Conservation (phyloP, 2,888 invertebrate species). For the Cotesia congregata region DNA sequence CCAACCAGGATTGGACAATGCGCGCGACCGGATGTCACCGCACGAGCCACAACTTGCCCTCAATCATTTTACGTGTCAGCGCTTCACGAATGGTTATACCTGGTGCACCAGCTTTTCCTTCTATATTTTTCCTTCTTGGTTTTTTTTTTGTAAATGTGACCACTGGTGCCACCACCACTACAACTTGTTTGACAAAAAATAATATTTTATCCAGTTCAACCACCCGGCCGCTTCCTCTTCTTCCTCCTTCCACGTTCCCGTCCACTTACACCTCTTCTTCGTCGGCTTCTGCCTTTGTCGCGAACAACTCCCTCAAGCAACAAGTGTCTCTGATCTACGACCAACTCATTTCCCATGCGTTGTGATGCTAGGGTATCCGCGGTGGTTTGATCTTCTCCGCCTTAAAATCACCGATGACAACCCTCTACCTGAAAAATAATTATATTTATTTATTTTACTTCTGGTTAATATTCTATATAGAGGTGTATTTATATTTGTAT, state of each 20-base stretch:
- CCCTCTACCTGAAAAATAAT: conserved; percentile 15
- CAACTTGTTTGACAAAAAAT: conserved; percentile 1
- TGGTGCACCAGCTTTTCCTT: conserved; percentile 6
- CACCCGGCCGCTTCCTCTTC: conserved; percentile 2
- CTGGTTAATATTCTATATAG: too few species aligned
- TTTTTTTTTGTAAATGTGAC: not conserved
- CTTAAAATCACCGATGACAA: not conserved
- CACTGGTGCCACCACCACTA: not conserved
- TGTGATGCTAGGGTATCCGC: conserved; percentile 28
- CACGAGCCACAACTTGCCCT: not conserved
- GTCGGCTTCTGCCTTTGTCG: conserved; percentile 35
- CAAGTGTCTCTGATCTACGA: conserved; percentile 50
- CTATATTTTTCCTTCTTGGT: conserved; percentile 2
- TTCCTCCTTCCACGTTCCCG: not conserved
- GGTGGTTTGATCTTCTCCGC: conserved; percentile 8
- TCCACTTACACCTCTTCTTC: conserved; percentile 37
- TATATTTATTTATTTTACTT: too few species aligned
- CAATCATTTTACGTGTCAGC: conserved; percentile 18
- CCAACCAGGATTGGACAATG: conserved; percentile 31
- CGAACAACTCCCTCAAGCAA: conserved; percentile 48
- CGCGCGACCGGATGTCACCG: conserved; percentile 35
- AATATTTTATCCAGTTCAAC: not conserved
- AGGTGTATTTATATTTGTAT: too few species aligned
- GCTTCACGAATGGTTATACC: not conserved
- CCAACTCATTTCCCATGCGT: conserved; percentile 50